These are phyloP conservation scores for Siniperca obscura DNA, from an alignment of 2,797 vertebrate species.

Conservation along the genomic window DNA sequence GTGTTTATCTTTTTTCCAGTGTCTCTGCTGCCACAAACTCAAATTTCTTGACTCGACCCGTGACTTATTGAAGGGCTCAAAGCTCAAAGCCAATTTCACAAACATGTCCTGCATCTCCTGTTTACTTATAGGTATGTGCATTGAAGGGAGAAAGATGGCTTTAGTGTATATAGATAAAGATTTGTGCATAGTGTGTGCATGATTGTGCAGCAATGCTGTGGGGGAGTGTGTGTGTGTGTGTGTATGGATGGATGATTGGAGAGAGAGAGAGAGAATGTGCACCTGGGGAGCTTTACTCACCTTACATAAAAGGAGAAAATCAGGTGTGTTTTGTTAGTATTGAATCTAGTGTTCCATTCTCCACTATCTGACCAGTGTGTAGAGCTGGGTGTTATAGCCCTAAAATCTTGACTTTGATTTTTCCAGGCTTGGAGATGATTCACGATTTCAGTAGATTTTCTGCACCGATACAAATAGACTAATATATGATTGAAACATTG, in stretches of 20 bases:
- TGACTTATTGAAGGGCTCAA: conserved; percentile 79
- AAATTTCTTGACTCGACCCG: conserved; percentile 73
- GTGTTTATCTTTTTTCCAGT: conserved; percentile 77
- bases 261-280: conserved; percentile 16
- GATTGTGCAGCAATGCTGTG: conserved; percentile 50
- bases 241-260: no score
- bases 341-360: conserved; percentile 18
- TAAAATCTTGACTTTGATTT: conserved; percentile 1
- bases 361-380: conserved; percentile 11
- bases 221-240: background rate
- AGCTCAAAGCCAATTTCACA: conserved; percentile 80
- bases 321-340: conserved; percentile 29
- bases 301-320: conserved; percentile 42
- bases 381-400: background rate
- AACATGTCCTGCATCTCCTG: conserved; percentile 73
- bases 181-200: conserved; percentile 61
- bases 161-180: conserved; percentile 58
- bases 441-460: background rate
- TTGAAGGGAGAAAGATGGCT: conserved; percentile 62
- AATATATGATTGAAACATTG: background rate
- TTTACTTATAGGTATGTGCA: conserved; percentile 77
- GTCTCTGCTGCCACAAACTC: conserved; percentile 64
- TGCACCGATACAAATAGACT: background rate
- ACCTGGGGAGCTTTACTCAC: conserved; percentile 39
- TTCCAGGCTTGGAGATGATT: background rate